phyloP scores from a whole-genome alignment of 2,113 vertebrate genomes.

The Tupaia tana region DNA sequence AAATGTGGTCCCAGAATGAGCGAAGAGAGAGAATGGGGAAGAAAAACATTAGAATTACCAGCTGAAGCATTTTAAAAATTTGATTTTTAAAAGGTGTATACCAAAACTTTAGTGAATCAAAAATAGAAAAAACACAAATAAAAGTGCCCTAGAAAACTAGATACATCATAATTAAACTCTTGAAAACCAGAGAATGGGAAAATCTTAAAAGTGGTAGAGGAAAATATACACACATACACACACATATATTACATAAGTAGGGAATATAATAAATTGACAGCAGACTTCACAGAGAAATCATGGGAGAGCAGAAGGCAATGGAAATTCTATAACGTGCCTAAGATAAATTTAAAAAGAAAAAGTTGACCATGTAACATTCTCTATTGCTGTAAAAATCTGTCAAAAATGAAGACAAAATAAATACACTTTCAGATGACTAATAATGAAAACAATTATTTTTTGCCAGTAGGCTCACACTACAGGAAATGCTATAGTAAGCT shows the following conservation, averaged over 20 bases:
- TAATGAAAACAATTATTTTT: not conserved
- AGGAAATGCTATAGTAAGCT: not conserved
- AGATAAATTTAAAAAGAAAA: not conserved
- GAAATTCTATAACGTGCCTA: not conserved
- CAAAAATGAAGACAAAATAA: conserved; percentile 34
- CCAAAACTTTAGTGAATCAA: not conserved
- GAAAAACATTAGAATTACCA: not conserved
- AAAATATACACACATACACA: not conserved
- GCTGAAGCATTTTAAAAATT: conserved; percentile 3
- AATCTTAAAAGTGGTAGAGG: not conserved
- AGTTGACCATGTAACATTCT: not conserved
- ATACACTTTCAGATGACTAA: not conserved
- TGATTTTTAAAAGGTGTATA: conserved; percentile 26
- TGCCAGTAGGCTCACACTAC: not conserved
- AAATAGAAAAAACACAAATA: conserved; percentile 15
- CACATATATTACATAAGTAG: not conserved
- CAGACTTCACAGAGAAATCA: not conserved
- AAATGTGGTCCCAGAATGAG: not conserved
- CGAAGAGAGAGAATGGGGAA: not conserved
- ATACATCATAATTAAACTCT: not conserved
- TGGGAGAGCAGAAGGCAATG: not conserved
- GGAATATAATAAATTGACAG: not conserved
- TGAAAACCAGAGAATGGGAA: not conserved
- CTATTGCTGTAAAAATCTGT: not conserved
- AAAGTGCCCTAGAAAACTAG: not conserved